These are phyloP conservation scores for Hemiscyllium ocellatum DNA, from an alignment of 2,113 vertebrate genomes.

Conservation along the genomic window DNA sequence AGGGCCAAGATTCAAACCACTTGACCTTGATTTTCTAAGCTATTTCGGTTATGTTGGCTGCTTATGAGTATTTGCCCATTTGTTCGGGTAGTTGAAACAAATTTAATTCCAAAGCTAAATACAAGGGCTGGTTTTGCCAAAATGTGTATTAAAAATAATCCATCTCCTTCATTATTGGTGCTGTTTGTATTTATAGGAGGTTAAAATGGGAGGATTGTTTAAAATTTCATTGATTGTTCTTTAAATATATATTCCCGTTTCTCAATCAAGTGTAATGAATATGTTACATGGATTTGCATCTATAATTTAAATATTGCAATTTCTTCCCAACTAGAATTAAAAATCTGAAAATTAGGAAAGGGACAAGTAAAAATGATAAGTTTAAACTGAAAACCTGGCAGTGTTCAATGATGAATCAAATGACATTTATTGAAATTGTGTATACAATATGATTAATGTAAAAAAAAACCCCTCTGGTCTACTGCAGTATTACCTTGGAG, in stretches of 20 bases:
- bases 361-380: too few species aligned
- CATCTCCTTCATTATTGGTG: slow-evolving; percentile 5
- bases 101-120: not conserved
- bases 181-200: not conserved
- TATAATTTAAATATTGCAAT: not conserved
- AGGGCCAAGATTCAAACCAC: not conserved
- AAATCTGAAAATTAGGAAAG: not conserved
- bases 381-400: not conserved
- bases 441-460: not conserved
- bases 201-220: not conserved
- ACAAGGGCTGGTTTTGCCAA: not conserved
- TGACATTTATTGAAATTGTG: not conserved
- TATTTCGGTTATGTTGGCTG: not conserved
- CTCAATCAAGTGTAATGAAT: not conserved
- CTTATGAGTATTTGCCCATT: not conserved
- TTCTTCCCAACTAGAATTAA: not conserved
- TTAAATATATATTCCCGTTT: not conserved
- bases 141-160: not conserved
- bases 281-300: not conserved
- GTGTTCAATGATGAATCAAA: not conserved
- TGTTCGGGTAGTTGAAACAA: not conserved
- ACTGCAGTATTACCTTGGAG: not conserved
- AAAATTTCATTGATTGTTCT: not conserved
- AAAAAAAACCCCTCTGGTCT: not conserved
- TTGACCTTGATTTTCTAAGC: not conserved